Evolutionary conservation across 2,113 vertebrate species (phyloP).

Genomic region (Heterotilapia buettikoferi): DNA sequence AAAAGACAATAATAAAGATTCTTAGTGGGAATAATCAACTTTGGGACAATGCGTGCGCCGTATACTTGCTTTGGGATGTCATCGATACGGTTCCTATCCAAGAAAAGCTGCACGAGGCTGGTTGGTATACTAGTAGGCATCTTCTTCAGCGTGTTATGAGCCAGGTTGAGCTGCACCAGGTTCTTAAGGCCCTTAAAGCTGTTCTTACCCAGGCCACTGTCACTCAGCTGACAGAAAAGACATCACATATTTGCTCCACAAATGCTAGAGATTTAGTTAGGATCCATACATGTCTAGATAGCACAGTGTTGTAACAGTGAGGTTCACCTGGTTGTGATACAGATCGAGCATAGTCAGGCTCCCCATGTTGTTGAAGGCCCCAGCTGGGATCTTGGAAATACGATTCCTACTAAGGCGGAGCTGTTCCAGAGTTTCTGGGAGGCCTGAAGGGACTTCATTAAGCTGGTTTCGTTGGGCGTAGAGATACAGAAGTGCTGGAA

Average conservation of each 20-base stretch:
- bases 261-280: neutral
- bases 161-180: conserved; percentile 94
- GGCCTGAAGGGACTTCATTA: conserved; percentile 83
- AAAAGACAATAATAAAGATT: neutral
- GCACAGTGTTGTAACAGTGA: neutral
- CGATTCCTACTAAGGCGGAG: conserved; percentile 86
- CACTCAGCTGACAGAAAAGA: conserved; percentile 65
- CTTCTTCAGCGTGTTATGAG: conserved; percentile 85
- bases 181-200: conserved; percentile 88
- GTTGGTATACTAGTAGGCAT: conserved; percentile 86
- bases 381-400: conserved; percentile 85
- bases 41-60: neutral
- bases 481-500: conserved; percentile 85
- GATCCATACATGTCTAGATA: neutral
- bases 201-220: conserved; percentile 82
- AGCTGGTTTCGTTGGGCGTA: conserved; percentile 88
- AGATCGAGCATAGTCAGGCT: conserved; percentile 90
- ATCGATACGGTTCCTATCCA: conserved; percentile 90
- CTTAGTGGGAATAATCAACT: neutral
- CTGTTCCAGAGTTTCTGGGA: conserved; percentile 87
- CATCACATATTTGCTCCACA: neutral
- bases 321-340: conserved; percentile 83
- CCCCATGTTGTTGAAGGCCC: conserved; percentile 83
- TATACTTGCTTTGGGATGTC: conserved; percentile 79
- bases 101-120: conserved; percentile 86